A percentile compares a stretch with the other conserved stretches of the same genome.
phyloP scores from a whole-genome alignment of 2,888 invertebrate genomes.

The Hartigia nigra region DNA sequence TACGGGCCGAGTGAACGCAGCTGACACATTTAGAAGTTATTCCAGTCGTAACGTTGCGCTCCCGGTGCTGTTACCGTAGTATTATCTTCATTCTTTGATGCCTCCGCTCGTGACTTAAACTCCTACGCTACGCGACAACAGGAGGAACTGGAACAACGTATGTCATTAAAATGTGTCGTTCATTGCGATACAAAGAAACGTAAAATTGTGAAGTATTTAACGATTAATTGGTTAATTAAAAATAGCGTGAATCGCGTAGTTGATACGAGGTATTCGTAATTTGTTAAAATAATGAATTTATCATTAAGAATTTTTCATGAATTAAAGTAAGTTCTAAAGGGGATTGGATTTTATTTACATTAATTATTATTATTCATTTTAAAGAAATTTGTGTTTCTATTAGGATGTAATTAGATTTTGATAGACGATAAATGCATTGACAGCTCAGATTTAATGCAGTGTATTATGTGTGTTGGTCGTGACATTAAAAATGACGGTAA shows the following conservation, averaged over 20 bases:
- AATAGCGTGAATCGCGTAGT: no score
- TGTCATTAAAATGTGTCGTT: not conserved
- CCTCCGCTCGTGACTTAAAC: not conserved
- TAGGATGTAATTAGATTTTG: not conserved
- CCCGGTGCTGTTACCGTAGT: conserved; percentile 8
- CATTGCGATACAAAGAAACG: not conserved
- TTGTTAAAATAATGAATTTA: no score
- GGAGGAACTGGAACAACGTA: not conserved
- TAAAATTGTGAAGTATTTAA: not conserved
- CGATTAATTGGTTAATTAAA: not conserved
- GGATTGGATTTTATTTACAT: no score
- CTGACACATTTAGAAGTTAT: conserved; percentile 25
- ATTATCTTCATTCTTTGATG: conserved; percentile 9
- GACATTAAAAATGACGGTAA: conserved; percentile 12
- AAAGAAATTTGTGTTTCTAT: not conserved
- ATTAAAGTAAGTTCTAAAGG: no score
- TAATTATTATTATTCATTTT: no score
- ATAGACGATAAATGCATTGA: not conserved
- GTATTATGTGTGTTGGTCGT: not conserved
- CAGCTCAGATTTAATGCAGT: not conserved
- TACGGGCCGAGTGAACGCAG: conserved; percentile 22
- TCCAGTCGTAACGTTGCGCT: conserved; percentile 19
- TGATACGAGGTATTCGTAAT: no score
- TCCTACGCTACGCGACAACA: not conserved
- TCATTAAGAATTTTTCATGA: no score